phyloP scores from a whole-genome alignment of 2,888 invertebrate species.

The Thysanoteuthis rhombus region DNA sequence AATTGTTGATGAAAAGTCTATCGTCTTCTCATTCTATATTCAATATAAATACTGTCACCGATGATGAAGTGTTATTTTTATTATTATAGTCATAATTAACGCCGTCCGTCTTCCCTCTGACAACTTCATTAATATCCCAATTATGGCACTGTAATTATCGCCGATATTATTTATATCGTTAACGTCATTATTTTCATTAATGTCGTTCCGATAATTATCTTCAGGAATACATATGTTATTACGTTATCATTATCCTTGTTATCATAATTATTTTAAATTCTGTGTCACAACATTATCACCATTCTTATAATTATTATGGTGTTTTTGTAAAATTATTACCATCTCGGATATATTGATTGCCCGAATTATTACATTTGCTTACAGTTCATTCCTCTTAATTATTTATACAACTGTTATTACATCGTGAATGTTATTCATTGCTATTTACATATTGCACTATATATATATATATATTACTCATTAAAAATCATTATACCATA shows the following conservation, averaged over 20 bases:
- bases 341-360: neutral
- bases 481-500: too few species aligned
- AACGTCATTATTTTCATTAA: constrained; percentile 12
- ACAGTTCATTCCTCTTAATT: neutral
- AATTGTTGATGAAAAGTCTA: neutral
- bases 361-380: neutral
- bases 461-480: neutral
- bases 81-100: neutral
- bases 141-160: neutral
- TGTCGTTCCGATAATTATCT: neutral
- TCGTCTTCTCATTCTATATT: neutral
- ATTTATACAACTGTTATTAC: neutral
- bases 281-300: neutral
- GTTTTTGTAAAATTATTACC: neutral
- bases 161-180: neutral
- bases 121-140: neutral
- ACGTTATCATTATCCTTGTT: neutral
- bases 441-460: neutral
- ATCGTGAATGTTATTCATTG: neutral
- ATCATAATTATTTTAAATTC: neutral
- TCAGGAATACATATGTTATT: neutral
- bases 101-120: neutral
- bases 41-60: neutral
- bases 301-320: neutral
- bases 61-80: neutral